These are phyloP conservation scores for Diadegma fenestrale DNA, from an alignment of 2,888 invertebrate species.

Conservation along the genomic window DNA sequence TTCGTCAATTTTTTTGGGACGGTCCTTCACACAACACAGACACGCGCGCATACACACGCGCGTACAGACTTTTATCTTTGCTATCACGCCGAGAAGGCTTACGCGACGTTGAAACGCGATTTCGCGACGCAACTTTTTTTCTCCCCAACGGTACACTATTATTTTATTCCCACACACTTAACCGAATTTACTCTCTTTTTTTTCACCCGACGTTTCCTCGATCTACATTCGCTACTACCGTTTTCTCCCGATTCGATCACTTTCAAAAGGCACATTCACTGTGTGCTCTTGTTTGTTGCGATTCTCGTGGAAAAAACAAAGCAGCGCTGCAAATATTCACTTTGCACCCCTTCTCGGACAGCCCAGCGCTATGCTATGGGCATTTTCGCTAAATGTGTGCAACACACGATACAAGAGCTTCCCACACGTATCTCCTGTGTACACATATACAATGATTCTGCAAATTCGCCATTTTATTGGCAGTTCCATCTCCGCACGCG, in stretches of 20 bases:
- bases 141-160: slow-evolving; percentile 33
- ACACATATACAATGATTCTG: slow-evolving; percentile 7
- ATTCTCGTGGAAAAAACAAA: slow-evolving; percentile 72
- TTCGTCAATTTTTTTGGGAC: slow-evolving; percentile 49
- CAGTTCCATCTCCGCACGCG: not conserved
- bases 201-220: not conserved
- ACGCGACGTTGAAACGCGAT: slow-evolving; percentile 21
- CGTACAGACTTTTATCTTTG: slow-evolving; percentile 57
- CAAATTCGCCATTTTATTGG: not conserved
- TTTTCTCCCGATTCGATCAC: slow-evolving; percentile 15
- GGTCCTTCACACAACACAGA: slow-evolving; percentile 36
- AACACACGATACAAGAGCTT: not conserved
- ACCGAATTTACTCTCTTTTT: not conserved
- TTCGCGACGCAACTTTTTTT: slow-evolving; percentile 47
- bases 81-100: slow-evolving; percentile 58
- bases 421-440: not conserved
- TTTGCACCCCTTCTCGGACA: slow-evolving; percentile 36
- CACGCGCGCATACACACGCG: slow-evolving; percentile 12
- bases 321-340: slow-evolving; percentile 64
- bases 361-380: slow-evolving; percentile 9
- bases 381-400: slow-evolving; percentile 12
- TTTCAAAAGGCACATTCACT: slow-evolving; percentile 16
- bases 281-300: slow-evolving; percentile 55
- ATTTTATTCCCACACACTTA: slow-evolving; percentile 1
- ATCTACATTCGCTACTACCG: slow-evolving; percentile 3